Evolutionary conservation across 2,888 invertebrate species (phyloP), one percentile per base, ranked within the genome.

Genomic region (Epistrophella euchroma): DNA sequence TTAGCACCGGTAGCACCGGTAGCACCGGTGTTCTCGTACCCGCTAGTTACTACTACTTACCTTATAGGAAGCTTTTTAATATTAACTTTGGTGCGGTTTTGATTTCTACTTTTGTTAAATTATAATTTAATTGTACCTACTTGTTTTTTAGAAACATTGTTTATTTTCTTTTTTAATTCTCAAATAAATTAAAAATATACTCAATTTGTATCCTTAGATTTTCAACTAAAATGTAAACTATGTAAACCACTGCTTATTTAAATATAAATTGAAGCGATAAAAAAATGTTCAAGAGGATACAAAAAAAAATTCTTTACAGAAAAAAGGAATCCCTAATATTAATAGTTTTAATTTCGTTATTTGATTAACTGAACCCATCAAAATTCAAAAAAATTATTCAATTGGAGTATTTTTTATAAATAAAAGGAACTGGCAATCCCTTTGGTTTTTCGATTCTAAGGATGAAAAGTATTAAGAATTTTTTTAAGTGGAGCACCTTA

Each of bases 301-400:
- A 2, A 52, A 32, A 4, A 32, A 35, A 13, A 35, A 56, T 11
- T 17, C 9, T 5, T 17, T 25, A 40, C 15, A 40, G 15, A 17
- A 17, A 17, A 35, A 17, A 35, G 35, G 17, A 56, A 56, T 11
- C 32, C n/a, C 10, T n/a, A 2, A 56, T 28, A 56, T 56, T 32
- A n/a, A 28, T 37, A 19, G 13, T 19, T 37, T 37, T 58, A 35
- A 19, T 37, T 37, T 58, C 58, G 37, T 58, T 35, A 37, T 58
- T 58, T 19, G 37, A 13, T 35, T 19, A 37, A 35, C 5, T 32
- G n/a, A 35, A 17, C 11, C 56, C 13, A 19, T 58, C 58, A 58
- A 28, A 15, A 56, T n/a, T n/a, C n/a, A 56, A 56, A 17, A 19
- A 60, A 17, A 17, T 32, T 22, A 22, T 60, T 37, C 37, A 40